Evolutionary conservation across 2,888 invertebrate genomes (phyloP).

Genomic region (Synergus itoensis): DNA sequence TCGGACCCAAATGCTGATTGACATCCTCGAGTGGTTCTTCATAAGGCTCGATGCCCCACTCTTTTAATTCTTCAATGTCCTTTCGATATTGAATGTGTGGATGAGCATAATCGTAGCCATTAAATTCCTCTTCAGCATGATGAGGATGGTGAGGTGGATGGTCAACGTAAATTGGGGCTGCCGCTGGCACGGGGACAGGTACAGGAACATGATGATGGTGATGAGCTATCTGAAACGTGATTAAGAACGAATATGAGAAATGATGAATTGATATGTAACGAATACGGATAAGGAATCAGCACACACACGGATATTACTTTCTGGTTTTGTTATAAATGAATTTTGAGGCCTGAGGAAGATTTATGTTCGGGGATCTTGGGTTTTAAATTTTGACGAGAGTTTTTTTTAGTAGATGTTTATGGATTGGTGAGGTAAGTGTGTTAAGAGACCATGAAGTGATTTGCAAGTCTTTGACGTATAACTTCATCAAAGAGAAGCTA

Average conservation of each 20-base stretch:
- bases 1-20: slow-evolving; percentile 53
- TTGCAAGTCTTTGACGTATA: too few species aligned
- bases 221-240: slow-evolving; percentile 83
- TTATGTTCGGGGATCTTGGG: too few species aligned
- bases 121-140: slow-evolving; percentile 69
- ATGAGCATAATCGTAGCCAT: slow-evolving; percentile 72
- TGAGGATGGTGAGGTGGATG: slow-evolving; percentile 69
- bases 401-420: background rate
- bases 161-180: slow-evolving; percentile 59
- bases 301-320: background rate
- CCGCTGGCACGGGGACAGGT: slow-evolving; percentile 74
- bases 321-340: too few species aligned
- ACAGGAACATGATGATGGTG: slow-evolving; percentile 84
- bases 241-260: slow-evolving; percentile 10
- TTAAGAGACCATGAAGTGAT: background rate
- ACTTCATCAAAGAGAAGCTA: too few species aligned
- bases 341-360: too few species aligned
- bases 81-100: slow-evolving; percentile 75
- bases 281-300: background rate
- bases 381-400: background rate
- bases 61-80: slow-evolving; percentile 73
- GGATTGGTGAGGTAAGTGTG: background rate
- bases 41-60: slow-evolving; percentile 75
- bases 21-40: slow-evolving; percentile 66
- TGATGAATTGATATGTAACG: background rate